phyloP scores from a whole-genome alignment of 2,888 invertebrate species.

The Polydrusus tereticollis region DNA sequence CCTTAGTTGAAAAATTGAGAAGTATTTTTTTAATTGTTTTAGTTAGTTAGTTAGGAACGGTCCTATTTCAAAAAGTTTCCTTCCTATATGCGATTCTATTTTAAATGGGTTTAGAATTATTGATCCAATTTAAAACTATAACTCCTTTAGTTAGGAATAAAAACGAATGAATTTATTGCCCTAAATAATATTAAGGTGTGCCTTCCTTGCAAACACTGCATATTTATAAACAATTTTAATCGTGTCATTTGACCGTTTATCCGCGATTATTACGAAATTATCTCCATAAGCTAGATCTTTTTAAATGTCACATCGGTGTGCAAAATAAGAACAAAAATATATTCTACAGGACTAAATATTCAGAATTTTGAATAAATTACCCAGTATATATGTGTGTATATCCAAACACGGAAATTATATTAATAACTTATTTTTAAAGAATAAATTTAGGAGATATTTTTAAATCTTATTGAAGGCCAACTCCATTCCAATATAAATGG shows the following conservation, averaged over 20 bases:
- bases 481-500: conserved; percentile 24
- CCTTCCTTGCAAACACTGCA: not conserved
- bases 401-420: conserved; percentile 17
- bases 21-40: no score
- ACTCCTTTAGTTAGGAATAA: not conserved
- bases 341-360: not conserved
- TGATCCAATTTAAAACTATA: no score
- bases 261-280: not conserved
- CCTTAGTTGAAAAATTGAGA: no score
- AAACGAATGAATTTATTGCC: not conserved
- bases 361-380: conserved; percentile 16
- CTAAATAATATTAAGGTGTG: not conserved
- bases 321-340: not conserved
- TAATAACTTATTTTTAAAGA: conserved; percentile 24
- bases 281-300: not conserved
- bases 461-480: conserved; percentile 32
- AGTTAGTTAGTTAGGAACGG: no score
- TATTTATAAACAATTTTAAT: conserved; percentile 5
- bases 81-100: no score
- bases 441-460: conserved; percentile 36
- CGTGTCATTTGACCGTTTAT: not conserved
- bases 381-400: not conserved
- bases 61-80: no score
- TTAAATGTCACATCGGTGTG: conserved; percentile 1
- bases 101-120: no score